Evolutionary conservation across 2,113 vertebrate genomes (phyloP), one percentile per base, ranked within the genome.

Genomic region (Python bivittatus): DNA sequence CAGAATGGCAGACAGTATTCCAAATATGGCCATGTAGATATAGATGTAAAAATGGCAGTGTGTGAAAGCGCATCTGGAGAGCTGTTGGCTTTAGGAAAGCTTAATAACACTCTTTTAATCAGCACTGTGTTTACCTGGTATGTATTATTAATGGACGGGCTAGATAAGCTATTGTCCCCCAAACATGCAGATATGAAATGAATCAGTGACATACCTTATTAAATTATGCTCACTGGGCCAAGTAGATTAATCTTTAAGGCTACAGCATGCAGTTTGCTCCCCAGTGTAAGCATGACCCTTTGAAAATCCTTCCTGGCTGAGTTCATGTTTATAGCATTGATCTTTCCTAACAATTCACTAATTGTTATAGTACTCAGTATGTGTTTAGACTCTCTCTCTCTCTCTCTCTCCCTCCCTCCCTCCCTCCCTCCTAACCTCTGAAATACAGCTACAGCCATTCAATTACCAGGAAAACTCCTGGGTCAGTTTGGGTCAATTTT

Each of bases 121-220:
- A 84, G 89, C 92, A 94, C 68, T 85, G 57, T 92, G 38, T 96
- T 97, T 96, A 96, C 48, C 92, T 92, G 64, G 90, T 94, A 93
- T 95, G 94, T 88, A 94, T 96, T 95, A 96, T n/a, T 96, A 94
- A 95, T 22, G 54, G 95, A 95, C 29, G 93, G 95, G 72, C 86
- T 91, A 92, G 90, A 87, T 91, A 91, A 92, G 13, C 89, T 68
- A 33, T n/a, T 85, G 89, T 95, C 94, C 91, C 72, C 91, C 95
- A 90, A 94, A 68, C 91, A 92, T 79, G 88, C 58, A 95, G 89
- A 94, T 87, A 61, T 96, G 95, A 96, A 96, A 93, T 96, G 94
- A 88, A 94, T 96, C 94, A 86, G 96, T 92, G 96, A 95, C 94
- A 94, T 90, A 88, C 94, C 95, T 95, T 96, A 97, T 96, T 96